Conservation (phyloP, 2,888 invertebrate genomes). For the Drosophila fulvimacula region DNA sequence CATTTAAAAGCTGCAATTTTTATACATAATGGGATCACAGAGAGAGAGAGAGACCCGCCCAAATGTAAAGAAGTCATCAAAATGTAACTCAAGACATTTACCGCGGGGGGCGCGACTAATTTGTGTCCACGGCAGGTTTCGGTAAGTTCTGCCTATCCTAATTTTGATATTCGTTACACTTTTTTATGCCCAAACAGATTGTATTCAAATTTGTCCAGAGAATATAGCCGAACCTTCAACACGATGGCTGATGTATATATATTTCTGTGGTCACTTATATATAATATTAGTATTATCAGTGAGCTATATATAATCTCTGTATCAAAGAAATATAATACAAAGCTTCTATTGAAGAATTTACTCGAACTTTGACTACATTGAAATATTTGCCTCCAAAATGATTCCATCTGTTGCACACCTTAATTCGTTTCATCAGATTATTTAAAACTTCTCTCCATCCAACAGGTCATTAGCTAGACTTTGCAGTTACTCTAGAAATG, state of each 20-base stretch:
- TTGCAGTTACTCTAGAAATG: slow-evolving; percentile 77
- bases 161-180: slow-evolving; percentile 73
- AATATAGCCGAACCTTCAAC: not conserved
- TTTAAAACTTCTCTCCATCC: slow-evolving; percentile 39
- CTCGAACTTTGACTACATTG: not conserved
- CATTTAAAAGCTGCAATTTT: slow-evolving; percentile 72
- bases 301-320: not conserved
- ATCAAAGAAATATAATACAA: not conserved
- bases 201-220: not conserved
- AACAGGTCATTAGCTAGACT: slow-evolving; percentile 83
- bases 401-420: not conserved
- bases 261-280: not conserved
- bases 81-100: slow-evolving; percentile 75
- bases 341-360: not conserved
- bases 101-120: slow-evolving; percentile 67
- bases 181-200: slow-evolving; percentile 25
- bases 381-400: not conserved
- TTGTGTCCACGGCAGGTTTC: slow-evolving; percentile 52
- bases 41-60: slow-evolving; percentile 35
- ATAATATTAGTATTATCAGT: not conserved
- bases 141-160: slow-evolving; percentile 46
- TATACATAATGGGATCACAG: slow-evolving; percentile 60
- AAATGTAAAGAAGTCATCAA: slow-evolving; percentile 75
- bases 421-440: slow-evolving; percentile 6
- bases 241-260: not conserved